Percentiles rank a stretch among this genome's conserved stretches.
Conservation (phyloP, 2,797 vertebrate species). For the Coccyzus lansbergi region DNA sequence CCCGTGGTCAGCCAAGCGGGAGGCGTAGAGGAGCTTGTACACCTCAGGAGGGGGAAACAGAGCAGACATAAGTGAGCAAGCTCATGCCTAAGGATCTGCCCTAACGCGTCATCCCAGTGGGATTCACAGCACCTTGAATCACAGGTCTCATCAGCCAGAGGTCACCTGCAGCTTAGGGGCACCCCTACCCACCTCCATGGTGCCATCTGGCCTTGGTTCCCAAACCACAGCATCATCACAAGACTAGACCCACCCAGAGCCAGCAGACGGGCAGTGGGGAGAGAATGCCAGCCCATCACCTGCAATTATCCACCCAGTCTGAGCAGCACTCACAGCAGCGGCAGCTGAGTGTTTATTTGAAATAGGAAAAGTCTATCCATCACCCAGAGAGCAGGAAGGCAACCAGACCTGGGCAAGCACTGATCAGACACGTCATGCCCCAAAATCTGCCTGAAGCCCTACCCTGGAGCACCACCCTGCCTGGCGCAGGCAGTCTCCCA, state of each 20-base stretch:
- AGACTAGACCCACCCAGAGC: not conserved
- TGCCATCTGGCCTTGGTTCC: rapidly evolving
- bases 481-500: rapidly evolving
- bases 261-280: not conserved
- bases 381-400: not conserved
- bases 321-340: not conserved
- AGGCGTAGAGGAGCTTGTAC: conserved; percentile 92
- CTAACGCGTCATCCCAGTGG: rapidly evolving
- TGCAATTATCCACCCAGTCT: not conserved
- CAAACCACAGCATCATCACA: rapidly evolving
- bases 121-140: not conserved
- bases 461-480: not conserved
- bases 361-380: not conserved
- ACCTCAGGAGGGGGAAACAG: conserved; percentile 74
- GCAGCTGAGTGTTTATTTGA: not conserved
- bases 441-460: not conserved
- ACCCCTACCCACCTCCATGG: too few relatives aligned
- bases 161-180: not conserved
- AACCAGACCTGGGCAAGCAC: not conserved
- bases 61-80: not conserved
- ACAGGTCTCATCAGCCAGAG: not conserved
- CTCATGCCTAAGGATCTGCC: rapidly evolving
- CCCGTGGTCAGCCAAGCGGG: conserved; percentile 87
- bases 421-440: not conserved
- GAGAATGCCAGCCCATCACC: not conserved